Evolutionary conservation across 2,113 vertebrate genomes (phyloP), one percentile per base, ranked within the genome.

Genomic region (Maccullochella peelii): DNA sequence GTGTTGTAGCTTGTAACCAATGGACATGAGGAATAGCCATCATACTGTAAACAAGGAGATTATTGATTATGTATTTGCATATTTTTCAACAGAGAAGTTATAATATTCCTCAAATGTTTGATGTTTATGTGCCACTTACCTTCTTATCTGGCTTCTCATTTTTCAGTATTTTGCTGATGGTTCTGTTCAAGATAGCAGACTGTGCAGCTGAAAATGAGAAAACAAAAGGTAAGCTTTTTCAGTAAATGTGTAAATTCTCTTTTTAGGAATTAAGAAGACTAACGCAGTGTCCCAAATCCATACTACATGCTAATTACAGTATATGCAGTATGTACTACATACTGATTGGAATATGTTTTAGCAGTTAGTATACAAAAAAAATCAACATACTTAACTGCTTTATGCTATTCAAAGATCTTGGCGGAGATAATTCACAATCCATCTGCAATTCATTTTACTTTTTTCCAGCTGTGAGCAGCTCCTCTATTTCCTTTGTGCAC

Each of bases 1-100:
- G 96, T 96, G 82, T 96, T 97, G 91, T 98, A 99, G 91, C 94
- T 95, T 0, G 98, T 99, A 52, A 99, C 96, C 52, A 99, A 86
- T 0, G 98, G 98, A 80, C 98, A 99, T 0, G 98, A 99, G 0
- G 98, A 99, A 81, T 99, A 99, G 63, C 98, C 98, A 75, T 99
- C 96, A 8, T 99, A 99, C 98, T 99, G 80, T 36, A 47, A 86
- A 79, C 14, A 79, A 40, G 4, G 50, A 33, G 21, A 18, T 44
- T 0, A 77, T 6, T 1, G 2, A 57, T 88, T 44, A 71, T 47
- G 59, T 27, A 30, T 63, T 27, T 44, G 36, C 6, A 62, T 7
- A 42, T 30, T 23, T 69, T 75, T 33, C 20, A 11, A 38, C 20
- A 72, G 14, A 33, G 15, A 59, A 20, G 8, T 33, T 5, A 23